Evolutionary conservation across 2,113 vertebrate species (phyloP).

Genomic region (human): GRCh38 chr3:35275501-35276000

Average conservation of each 20-base stretch:
- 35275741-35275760: neutral
- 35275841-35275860: neutral
- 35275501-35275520: neutral
- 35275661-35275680: neutral
- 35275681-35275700: neutral
- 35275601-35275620: neutral
- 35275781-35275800: neutral
- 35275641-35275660: neutral
- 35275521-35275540: neutral
- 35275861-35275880: neutral
- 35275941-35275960: too few relatives aligned
- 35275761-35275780: neutral
- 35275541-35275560: neutral
- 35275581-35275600: neutral
- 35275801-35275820: neutral
- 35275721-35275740: neutral
- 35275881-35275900: neutral
- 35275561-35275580: neutral
- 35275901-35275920: too few relatives aligned
- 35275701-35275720: neutral
- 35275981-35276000: too few relatives aligned
- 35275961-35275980: too few relatives aligned
- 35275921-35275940: too few relatives aligned
- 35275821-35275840: neutral
- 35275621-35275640: neutral